Evolutionary conservation across 1,140 invertebrate genomes (phyloP).

Genomic region (Drosophila kohkoa): DNA sequence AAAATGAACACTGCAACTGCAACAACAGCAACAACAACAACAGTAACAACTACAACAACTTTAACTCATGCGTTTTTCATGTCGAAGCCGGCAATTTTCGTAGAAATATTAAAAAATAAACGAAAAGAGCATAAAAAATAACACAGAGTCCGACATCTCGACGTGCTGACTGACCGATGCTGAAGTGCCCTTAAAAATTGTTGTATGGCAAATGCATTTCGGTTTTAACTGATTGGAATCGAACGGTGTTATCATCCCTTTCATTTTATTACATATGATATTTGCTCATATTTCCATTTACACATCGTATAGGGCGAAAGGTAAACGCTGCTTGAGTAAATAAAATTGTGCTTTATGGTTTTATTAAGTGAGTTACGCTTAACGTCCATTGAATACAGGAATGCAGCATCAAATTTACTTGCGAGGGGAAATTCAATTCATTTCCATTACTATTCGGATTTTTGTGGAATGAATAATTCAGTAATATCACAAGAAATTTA

Average conservation of each 20-base stretch:
- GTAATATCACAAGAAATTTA: too few species aligned
- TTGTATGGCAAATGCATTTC: constrained; percentile 44
- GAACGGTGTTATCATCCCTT: constrained; percentile 27
- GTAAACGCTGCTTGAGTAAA: constrained; percentile 25
- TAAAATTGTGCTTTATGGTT: constrained; percentile 17
- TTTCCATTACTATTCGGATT: too few species aligned
- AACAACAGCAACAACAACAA: constrained; percentile 31
- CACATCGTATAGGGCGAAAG: not conserved
- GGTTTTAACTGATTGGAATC: constrained; percentile 49
- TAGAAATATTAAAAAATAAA: constrained; percentile 39
- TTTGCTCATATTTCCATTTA: constrained; percentile 18
- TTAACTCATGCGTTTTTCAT: constrained; percentile 53
- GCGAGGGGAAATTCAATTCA: too few species aligned
- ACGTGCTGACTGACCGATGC: constrained; percentile 38
- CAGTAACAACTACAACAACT: not conserved
- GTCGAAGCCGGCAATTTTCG: constrained; percentile 47
- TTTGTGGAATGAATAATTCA: too few species aligned
- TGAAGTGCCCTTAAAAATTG: constrained; percentile 44
- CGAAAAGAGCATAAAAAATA: constrained; percentile 9
- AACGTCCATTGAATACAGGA: not conserved
- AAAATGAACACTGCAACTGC: constrained; percentile 42
- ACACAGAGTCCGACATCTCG: constrained; percentile 3
- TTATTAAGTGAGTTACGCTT: not conserved
- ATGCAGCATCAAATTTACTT: not conserved
- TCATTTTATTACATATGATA: constrained; percentile 24